Evolutionary conservation across 92 coral and sea anemone species (phyloP).

Genomic region (Anthopleura xanthogrammica): DNA sequence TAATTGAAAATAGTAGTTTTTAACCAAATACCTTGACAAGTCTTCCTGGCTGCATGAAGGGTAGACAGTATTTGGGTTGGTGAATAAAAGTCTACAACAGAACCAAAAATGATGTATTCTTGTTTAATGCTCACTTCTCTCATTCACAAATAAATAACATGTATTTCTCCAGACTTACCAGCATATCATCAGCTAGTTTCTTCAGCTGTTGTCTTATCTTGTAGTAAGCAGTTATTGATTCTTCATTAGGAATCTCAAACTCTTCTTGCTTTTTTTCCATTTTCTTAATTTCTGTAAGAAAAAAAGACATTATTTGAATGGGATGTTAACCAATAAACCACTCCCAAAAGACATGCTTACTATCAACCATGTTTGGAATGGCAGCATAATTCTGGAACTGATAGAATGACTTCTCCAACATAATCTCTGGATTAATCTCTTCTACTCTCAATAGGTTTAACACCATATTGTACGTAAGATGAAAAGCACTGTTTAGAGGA

Average conservation of each 20-base stretch:
- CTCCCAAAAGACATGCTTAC: conserved; percentile 40
- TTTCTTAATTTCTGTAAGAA: conserved; percentile 67
- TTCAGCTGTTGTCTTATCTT: conserved; percentile 93
- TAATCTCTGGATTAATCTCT: conserved; percentile 98
- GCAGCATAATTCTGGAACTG: conserved; percentile 97
- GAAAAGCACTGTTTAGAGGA: conserved; percentile 97
- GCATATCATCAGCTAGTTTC: conserved; percentile 86
- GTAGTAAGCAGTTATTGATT: conserved; percentile 85
- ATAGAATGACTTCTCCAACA: conserved; percentile 92
- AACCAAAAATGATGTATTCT: too few relatives aligned
- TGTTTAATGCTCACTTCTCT: too few relatives aligned
- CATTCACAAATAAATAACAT: background rate
- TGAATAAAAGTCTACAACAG: conserved; percentile 74
- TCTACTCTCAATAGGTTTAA: conserved; percentile 92
- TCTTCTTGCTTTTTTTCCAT: conserved; percentile 79
- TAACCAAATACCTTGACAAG: conserved; percentile 63
- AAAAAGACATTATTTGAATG: background rate
- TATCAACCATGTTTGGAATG: conserved; percentile 87
- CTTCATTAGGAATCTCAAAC: conserved; percentile 86
- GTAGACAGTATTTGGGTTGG: conserved; percentile 91
- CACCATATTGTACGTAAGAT: conserved; percentile 97
- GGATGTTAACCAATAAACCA: background rate
- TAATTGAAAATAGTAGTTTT: too few relatives aligned
- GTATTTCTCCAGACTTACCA: conserved; percentile 46
- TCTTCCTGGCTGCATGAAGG: conserved; percentile 98